Evolutionary conservation across 2,797 vertebrate genomes (phyloP).

Genomic region (Lacerta viridis): DNA sequence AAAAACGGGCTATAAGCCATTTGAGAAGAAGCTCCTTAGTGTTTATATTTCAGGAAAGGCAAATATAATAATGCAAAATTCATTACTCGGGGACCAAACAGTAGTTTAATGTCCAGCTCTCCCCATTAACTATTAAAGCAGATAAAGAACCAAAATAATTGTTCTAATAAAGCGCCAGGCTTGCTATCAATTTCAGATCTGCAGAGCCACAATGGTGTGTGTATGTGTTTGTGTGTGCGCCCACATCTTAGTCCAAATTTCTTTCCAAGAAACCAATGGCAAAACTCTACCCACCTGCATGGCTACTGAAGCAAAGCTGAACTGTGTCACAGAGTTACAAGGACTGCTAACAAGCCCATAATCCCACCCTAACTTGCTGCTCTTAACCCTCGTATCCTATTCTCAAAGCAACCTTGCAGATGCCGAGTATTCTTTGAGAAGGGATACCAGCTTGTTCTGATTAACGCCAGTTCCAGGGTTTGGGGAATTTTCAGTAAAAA

Average conservation of each 20-base stretch:
- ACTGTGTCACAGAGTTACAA: background rate
- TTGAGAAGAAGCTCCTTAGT: constrained; percentile 67
- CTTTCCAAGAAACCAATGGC: background rate
- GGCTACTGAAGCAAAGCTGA: background rate
- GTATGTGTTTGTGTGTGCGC: too few species aligned
- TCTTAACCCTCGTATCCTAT: background rate
- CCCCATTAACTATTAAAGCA: constrained; percentile 66
- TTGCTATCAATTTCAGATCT: constrained; percentile 36
- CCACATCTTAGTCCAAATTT: background rate
- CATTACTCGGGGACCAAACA: constrained; percentile 66
- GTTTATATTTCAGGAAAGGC: constrained; percentile 73
- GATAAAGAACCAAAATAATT: constrained; percentile 38
- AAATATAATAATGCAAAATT: constrained; percentile 76
- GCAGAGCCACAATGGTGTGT: constrained; percentile 38
- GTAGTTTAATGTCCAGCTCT: constrained; percentile 41
- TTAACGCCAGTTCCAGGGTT: background rate
- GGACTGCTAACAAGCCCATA: background rate
- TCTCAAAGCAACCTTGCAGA: background rate
- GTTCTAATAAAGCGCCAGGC: constrained; percentile 25
- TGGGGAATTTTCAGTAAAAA: background rate
- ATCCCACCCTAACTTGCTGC: background rate
- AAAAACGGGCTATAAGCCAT: constrained; percentile 70
- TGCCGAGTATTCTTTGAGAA: background rate
- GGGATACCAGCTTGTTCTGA: background rate
- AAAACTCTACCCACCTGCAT: too few species aligned